phyloP scores from a whole-genome alignment of 2,888 invertebrate genomes.

The Plagodis pulveraria region DNA sequence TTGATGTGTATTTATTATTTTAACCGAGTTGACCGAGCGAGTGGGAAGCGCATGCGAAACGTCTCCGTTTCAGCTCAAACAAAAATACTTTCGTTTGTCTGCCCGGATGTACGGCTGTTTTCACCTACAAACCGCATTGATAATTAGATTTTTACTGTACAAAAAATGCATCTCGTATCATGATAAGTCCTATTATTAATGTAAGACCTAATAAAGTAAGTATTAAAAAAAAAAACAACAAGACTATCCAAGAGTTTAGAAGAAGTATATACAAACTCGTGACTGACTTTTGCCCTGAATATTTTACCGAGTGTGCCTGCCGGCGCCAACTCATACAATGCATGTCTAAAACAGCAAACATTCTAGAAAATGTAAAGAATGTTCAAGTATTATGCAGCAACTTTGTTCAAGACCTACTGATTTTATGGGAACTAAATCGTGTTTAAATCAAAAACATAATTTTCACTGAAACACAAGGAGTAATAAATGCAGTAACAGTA shows the following conservation, averaged over 20 bases:
- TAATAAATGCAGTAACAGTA: constrained; percentile 35
- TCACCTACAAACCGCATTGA: too few species aligned
- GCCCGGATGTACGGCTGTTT: too few species aligned
- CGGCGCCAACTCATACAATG: constrained; percentile 62
- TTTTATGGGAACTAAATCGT: not conserved
- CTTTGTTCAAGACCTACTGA: not conserved
- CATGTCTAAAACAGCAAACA: constrained; percentile 58
- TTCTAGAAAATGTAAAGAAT: constrained; percentile 17
- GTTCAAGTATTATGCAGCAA: not conserved
- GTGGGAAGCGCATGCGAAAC: too few species aligned
- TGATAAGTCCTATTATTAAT: too few species aligned
- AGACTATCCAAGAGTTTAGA: constrained; percentile 49
- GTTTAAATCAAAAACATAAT: constrained; percentile 13
- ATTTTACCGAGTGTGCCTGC: constrained; percentile 68
- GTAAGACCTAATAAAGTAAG: too few species aligned
- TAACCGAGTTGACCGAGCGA: too few species aligned
- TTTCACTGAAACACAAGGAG: constrained; percentile 31
- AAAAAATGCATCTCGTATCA: too few species aligned
- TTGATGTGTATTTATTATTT: too few species aligned
- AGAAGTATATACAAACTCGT: constrained; percentile 63
- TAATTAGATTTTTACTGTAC: too few species aligned
- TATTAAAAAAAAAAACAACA: constrained; percentile 22
- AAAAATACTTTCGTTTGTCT: too few species aligned
- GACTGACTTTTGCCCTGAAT: constrained; percentile 82
- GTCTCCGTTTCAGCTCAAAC: too few species aligned